phyloP scores from a whole-genome alignment of 2,888 invertebrate species.

The Gibbula magus region DNA sequence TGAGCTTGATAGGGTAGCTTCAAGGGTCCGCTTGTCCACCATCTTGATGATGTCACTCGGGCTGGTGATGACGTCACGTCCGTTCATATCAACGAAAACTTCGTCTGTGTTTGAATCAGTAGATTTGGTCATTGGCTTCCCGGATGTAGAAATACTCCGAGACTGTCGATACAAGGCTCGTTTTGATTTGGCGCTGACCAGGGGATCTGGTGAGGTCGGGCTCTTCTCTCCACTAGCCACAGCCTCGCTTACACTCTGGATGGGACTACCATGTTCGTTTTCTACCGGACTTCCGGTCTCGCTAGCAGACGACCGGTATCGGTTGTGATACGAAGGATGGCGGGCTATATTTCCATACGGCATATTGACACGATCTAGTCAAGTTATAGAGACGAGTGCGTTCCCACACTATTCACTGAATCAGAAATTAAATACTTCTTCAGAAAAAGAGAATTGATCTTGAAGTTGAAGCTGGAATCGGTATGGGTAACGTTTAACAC shows the following conservation, averaged over 20 bases:
- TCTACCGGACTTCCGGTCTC: background rate
- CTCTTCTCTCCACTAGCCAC: conserved; percentile 6
- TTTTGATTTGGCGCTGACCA: background rate
- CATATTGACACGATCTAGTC: background rate
- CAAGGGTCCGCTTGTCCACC: conserved; percentile 3
- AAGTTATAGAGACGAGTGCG: too few relatives aligned
- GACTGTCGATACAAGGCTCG: background rate
- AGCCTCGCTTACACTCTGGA: conserved; percentile 18
- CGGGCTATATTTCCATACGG: background rate
- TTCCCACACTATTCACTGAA: too few relatives aligned
- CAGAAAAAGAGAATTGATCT: too few relatives aligned
- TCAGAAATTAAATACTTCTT: too few relatives aligned
- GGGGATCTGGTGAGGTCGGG: background rate
- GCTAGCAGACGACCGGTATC: conserved; percentile 28
- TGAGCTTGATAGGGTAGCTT: conserved; percentile 23
- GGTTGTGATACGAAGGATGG: conserved; percentile 35
- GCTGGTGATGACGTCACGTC: background rate
- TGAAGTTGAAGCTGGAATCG: too few relatives aligned
- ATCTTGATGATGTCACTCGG: background rate
- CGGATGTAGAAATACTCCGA: background rate
- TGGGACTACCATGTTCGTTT: background rate
- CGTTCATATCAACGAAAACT: conserved; percentile 31
- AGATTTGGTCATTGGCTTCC: background rate
- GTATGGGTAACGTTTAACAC: too few relatives aligned
- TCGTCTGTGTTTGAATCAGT: conserved; percentile 29